phyloP scores from a whole-genome alignment of 2,113 vertebrate species.

The Oncorhynchus kisutch region DNA sequence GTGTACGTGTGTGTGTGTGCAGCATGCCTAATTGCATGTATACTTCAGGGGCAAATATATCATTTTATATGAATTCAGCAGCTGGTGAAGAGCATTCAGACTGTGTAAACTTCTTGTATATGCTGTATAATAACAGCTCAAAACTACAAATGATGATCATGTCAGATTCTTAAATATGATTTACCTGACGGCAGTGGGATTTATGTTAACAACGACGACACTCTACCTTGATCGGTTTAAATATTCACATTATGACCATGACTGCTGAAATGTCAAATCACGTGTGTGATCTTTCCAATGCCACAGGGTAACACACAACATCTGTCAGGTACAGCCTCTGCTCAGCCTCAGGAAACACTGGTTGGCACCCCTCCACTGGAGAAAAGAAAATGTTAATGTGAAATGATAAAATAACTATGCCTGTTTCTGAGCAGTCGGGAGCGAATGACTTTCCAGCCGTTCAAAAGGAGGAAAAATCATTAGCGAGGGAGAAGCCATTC shows the following conservation, averaged over 20 bases:
- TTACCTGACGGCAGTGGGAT: too few relatives aligned
- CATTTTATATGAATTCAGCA: too few relatives aligned
- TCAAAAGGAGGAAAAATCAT: constrained; percentile 70
- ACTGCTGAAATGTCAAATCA: constrained; percentile 27
- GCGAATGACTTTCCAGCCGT: constrained; percentile 65
- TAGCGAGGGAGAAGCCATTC: constrained; percentile 38
- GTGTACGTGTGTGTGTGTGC: constrained; percentile 5
- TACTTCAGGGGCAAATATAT: constrained; percentile 1
- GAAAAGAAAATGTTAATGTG: constrained; percentile 54
- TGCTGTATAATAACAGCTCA: background rate
- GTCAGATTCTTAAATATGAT: too few relatives aligned
- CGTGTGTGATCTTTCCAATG: constrained; percentile 38
- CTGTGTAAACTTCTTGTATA: background rate
- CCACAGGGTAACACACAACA: constrained; percentile 40
- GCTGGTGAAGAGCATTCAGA: background rate
- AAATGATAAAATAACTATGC: constrained; percentile 71
- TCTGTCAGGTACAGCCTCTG: constrained; percentile 53
- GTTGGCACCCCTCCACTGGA: constrained; percentile 46
- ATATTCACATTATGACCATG: constrained; percentile 17
- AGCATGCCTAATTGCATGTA: constrained; percentile 9
- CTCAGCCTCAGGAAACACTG: constrained; percentile 59
- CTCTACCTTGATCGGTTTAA: too few relatives aligned
- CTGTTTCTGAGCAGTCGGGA: constrained; percentile 53
- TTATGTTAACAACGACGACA: too few relatives aligned
- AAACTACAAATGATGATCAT: background rate